Conservation (phyloP, 2,113 vertebrate species). For the Albula glossodonta region DNA sequence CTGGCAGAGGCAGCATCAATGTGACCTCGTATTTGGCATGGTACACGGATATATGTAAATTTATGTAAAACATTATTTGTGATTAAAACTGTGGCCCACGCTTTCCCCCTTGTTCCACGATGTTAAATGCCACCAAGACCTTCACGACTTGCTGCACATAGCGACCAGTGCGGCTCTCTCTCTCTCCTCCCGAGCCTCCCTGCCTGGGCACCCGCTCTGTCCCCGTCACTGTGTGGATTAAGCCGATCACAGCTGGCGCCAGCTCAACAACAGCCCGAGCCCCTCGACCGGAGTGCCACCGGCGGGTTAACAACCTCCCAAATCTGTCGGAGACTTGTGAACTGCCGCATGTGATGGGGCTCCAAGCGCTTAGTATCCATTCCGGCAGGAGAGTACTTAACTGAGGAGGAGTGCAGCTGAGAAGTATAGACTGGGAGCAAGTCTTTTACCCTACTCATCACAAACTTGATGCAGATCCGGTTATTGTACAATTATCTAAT, state of each 20-base stretch:
- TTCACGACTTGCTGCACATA: constrained; percentile 1
- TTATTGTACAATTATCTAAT: not conserved
- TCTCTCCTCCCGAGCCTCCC: not conserved
- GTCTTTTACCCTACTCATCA: not conserved
- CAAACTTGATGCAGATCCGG: constrained; percentile 1
- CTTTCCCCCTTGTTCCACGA: not conserved
- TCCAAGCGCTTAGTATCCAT: constrained; percentile 21
- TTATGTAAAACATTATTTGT: constrained; percentile 31
- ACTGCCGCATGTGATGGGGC: not conserved
- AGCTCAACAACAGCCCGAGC: not conserved
- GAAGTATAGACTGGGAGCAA: not conserved
- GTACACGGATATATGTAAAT: constrained; percentile 22
- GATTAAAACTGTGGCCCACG: constrained; percentile 5
- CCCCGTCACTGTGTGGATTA: constrained; percentile 13
- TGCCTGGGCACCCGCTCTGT: not conserved
- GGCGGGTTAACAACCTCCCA: not conserved
- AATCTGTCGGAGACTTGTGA: not conserved
- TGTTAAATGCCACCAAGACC: constrained; percentile 18
- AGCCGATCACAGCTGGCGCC: not conserved
- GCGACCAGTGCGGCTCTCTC: not conserved
- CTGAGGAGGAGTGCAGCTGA: not conserved
- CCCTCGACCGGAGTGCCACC: not conserved
- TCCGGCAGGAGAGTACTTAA: not conserved
- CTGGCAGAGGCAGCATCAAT: not conserved
- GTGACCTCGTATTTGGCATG: constrained; percentile 3